phyloP scores from a whole-genome alignment of 1,140 invertebrate genomes.

The Diprion similis region DNA sequence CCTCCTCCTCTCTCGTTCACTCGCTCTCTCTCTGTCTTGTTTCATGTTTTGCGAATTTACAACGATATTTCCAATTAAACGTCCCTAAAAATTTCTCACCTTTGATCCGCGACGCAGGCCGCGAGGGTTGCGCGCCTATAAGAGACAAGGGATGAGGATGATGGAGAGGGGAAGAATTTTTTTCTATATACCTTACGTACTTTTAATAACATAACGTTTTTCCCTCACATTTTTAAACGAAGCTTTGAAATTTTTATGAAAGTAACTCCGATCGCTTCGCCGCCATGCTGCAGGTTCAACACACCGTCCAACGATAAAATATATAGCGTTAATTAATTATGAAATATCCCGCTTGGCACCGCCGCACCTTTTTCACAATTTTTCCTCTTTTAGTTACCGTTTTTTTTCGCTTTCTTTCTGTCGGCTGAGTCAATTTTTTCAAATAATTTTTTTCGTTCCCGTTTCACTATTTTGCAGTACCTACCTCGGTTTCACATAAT shows the following conservation, averaged over 20 bases:
- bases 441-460: too few relatives aligned
- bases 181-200: neutral
- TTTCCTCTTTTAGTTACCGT: neutral
- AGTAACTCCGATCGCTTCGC: neutral
- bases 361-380: too few relatives aligned
- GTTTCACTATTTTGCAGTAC: too few relatives aligned
- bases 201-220: neutral
- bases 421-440: neutral
- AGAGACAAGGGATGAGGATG: neutral
- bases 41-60: neutral
- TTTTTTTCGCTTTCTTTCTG: neutral
- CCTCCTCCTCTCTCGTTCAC: too few relatives aligned
- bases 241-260: constrained; percentile 1
- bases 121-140: neutral
- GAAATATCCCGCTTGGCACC: neutral
- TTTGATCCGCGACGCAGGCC: neutral
- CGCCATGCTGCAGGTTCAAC: neutral
- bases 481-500: too few relatives aligned
- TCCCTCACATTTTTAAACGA: neutral
- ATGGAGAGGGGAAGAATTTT: too few relatives aligned
- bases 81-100: constrained; percentile 1
- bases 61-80: constrained; percentile 6
- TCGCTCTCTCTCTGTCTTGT: too few relatives aligned
- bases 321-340: constrained; percentile 3
- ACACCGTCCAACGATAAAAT: neutral